Evolutionary conservation across 1,140 invertebrate species (phyloP).

Genomic region (Listronotus oregonensis): DNA sequence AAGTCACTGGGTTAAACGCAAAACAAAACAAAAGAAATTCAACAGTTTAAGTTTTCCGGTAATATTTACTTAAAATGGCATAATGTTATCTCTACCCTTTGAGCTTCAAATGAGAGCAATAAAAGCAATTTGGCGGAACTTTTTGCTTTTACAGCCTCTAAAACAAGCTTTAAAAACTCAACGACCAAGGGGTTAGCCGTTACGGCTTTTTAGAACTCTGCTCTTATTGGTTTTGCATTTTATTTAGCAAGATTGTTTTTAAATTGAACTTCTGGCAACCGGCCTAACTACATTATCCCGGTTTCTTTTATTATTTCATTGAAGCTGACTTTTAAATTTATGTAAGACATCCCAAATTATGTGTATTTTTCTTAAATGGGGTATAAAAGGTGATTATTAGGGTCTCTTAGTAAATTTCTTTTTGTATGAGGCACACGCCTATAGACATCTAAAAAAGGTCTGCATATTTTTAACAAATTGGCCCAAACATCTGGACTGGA

Average conservation of each 20-base stretch:
- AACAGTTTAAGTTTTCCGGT: background rate
- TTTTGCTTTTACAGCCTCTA: conserved; percentile 28
- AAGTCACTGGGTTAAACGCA: too few relatives aligned
- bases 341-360: background rate
- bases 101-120: conserved; percentile 19
- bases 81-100: conserved; percentile 10
- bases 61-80: conserved; percentile 5
- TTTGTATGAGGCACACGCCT: conserved; percentile 12
- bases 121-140: conserved; percentile 35
- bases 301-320: background rate
- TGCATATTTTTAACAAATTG: conserved; percentile 36
- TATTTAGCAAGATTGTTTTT: conserved; percentile 10
- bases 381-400: conserved; percentile 6
- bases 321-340: background rate
- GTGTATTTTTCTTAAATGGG: conserved; percentile 18
- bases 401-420: conserved; percentile 6
- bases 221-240: conserved; percentile 12
- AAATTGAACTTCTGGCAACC: conserved; percentile 10
- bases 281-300: background rate
- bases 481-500: conserved; percentile 43
- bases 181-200: conserved; percentile 23
- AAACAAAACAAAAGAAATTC: background rate
- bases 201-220: conserved; percentile 8
- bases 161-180: conserved; percentile 28
- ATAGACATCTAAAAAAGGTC: conserved; percentile 9